These are phyloP conservation scores for Philypnodon macrostomus DNA, from an alignment of 2,797 vertebrate species.

Conservation along the genomic window DNA sequence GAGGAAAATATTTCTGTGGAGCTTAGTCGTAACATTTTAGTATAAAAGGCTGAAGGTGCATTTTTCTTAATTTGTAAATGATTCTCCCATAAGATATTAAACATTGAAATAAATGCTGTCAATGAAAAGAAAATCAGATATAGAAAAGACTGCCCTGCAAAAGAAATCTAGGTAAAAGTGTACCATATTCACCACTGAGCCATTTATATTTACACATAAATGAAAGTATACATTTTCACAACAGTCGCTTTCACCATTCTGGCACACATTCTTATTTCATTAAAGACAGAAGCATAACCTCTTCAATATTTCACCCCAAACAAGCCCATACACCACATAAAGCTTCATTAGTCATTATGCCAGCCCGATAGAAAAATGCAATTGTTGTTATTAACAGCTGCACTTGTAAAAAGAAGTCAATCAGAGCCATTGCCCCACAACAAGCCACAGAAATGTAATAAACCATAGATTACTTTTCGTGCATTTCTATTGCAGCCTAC, in stretches of 20 bases:
- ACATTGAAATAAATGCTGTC: too few relatives aligned
- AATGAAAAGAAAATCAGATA: too few relatives aligned
- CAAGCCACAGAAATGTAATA: conserved; percentile 61
- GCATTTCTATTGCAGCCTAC: conserved; percentile 69
- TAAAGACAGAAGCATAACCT: conserved; percentile 28
- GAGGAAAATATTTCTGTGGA: not conserved
- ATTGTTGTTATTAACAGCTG: conserved; percentile 18
- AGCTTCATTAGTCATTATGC: conserved; percentile 38
- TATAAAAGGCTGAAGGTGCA: conserved; percentile 1
- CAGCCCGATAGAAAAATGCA: conserved; percentile 9
- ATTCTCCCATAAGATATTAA: not conserved
- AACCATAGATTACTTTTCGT: conserved; percentile 72
- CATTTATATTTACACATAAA: not conserved
- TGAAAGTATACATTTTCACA: not conserved
- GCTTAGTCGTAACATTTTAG: conserved; percentile 43
- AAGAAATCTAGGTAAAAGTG: too few relatives aligned
- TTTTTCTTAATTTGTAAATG: not conserved
- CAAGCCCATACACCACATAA: conserved; percentile 38
- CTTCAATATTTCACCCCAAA: conserved; percentile 23
- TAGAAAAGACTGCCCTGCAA: too few relatives aligned
- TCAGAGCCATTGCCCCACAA: conserved; percentile 52
- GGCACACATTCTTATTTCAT: conserved; percentile 6
- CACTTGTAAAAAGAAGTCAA: conserved; percentile 13
- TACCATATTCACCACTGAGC: conserved; percentile 13
- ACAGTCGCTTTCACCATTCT: not conserved